These are phyloP conservation scores for Saccopteryx leptura DNA, from an alignment of 2,113 vertebrate species.

Conservation along the genomic window DNA sequence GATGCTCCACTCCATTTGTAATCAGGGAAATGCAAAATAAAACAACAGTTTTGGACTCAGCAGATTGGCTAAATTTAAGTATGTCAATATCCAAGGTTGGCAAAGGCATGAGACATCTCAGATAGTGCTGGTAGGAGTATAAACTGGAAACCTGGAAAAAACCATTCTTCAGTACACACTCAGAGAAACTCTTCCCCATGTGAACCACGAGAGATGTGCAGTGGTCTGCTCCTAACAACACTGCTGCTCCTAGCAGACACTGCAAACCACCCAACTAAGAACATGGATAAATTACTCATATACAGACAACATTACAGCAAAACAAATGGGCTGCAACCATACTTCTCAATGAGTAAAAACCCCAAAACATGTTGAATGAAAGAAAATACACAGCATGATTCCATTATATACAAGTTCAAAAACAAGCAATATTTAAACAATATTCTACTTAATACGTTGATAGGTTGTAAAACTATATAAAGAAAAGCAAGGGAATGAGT, in stretches of 20 bases:
- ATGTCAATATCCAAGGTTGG: background rate
- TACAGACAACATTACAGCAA: background rate
- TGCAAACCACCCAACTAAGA: background rate
- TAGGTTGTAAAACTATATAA: slow-evolving; percentile 23
- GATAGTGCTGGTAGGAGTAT: no score
- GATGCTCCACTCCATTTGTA: background rate
- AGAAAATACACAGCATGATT: slow-evolving; percentile 1
- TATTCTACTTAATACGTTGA: background rate
- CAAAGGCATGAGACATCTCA: background rate
- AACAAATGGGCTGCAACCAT: background rate
- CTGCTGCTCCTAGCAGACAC: background rate
- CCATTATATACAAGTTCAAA: background rate
- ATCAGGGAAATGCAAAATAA: slow-evolving; percentile 22
- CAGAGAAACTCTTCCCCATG: accelerated
- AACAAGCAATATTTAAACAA: background rate
- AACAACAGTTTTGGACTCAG: background rate
- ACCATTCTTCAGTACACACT: accelerated
- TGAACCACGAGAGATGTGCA: background rate
- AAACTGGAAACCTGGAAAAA: accelerated
- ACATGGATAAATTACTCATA: accelerated
- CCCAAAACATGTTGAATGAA: background rate
- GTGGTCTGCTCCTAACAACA: background rate
- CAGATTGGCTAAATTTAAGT: background rate
- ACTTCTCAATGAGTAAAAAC: background rate
- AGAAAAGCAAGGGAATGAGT: slow-evolving; percentile 64